Percentiles rank a stretch among this genome's conserved stretches.
phyloP scores from a whole-genome alignment of 2,113 vertebrate species.

The Stigmatopora nigra region DNA sequence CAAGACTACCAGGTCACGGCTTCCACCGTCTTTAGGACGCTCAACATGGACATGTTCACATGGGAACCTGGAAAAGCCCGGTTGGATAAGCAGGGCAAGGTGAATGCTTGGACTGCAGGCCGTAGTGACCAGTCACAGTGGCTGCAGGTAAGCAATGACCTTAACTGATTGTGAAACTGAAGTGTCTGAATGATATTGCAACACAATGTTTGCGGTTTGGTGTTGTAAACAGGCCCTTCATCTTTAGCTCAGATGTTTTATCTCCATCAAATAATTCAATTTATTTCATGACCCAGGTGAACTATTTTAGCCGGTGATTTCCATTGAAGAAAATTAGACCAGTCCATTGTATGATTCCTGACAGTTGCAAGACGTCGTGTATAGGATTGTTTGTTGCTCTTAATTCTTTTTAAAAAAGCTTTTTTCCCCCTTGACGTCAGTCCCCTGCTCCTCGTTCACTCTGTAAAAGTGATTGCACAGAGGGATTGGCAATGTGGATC shows the following conservation, averaged over 20 bases:
- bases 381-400: conserved; percentile 18
- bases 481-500: conserved; percentile 37
- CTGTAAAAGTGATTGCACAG: conserved; percentile 30
- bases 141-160: conserved; percentile 81
- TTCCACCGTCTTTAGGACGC: conserved; percentile 91
- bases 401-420: conserved; percentile 21
- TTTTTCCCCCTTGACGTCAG: conserved; percentile 15
- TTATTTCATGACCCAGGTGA: conserved; percentile 49
- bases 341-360: conserved; percentile 20
- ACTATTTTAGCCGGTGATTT: conserved; percentile 21
- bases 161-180: not conserved
- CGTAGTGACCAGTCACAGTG: conserved; percentile 96
- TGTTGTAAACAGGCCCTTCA: conserved; percentile 18
- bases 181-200: not conserved
- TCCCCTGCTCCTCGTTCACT: conserved; percentile 21
- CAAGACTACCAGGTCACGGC: conserved; percentile 94
- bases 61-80: conserved; percentile 97
- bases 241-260: conserved; percentile 32
- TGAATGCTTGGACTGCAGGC: conserved; percentile 97
- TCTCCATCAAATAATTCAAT: conserved; percentile 45
- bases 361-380: conserved; percentile 23
- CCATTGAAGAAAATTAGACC: conserved; percentile 25
- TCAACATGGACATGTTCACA: conserved; percentile 99
- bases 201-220: conserved; percentile 7
- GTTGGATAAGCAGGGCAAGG: conserved; percentile 96